These are phyloP conservation scores for Gallinago nigripennis DNA, from an alignment of 2,797 vertebrate genomes.

Conservation along the genomic window DNA sequence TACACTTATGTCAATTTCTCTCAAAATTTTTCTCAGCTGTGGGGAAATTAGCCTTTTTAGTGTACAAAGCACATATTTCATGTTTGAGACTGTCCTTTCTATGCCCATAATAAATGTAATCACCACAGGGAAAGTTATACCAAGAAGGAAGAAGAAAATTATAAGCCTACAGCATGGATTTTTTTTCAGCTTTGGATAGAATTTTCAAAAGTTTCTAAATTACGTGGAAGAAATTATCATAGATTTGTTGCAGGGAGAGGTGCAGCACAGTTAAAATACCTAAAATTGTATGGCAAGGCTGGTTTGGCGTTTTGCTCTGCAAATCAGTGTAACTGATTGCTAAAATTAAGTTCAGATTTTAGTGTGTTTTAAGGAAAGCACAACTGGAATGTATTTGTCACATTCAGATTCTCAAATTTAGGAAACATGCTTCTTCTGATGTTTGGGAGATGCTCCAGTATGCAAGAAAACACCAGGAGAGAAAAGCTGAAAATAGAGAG, in stretches of 20 bases:
- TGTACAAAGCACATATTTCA: conserved; percentile 3
- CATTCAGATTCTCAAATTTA: not conserved
- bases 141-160: not conserved
- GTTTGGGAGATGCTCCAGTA: not conserved
- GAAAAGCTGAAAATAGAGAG: not conserved
- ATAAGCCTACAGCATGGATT: not conserved
- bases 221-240: not conserved
- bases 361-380: not conserved
- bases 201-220: not conserved
- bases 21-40: conserved; percentile 33
- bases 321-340: not conserved
- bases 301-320: not conserved
- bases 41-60: conserved; percentile 27
- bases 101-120: not conserved
- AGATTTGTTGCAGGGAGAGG: not conserved
- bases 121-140: not conserved
- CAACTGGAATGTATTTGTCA: not conserved
- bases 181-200: not conserved
- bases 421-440: not conserved
- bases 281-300: not conserved
- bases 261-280: not conserved
- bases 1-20: conserved; percentile 30
- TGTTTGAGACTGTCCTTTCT: conserved; percentile 23
- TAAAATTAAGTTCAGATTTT: not conserved
- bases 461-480: not conserved